A percentile compares a stretch with the other conserved stretches of the same genome.
phyloP scores from a whole-genome alignment of 2,797 vertebrate genomes.

The Austrolebias charrua region DNA sequence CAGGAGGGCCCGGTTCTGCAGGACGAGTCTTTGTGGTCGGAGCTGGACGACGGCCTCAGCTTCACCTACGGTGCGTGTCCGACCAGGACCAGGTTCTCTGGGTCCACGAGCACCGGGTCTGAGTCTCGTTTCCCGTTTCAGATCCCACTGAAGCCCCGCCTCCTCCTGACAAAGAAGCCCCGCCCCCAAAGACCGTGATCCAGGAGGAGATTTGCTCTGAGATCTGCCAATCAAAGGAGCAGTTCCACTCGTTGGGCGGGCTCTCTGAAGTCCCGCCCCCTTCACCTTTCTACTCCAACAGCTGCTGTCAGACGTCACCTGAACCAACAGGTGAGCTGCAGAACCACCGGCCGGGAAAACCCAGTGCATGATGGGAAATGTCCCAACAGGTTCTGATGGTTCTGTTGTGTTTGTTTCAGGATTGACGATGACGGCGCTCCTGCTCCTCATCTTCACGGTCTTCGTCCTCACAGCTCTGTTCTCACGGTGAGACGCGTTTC shows the following conservation, averaged over 20 bases:
- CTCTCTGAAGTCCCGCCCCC: constrained; percentile 77
- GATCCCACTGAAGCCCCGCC: constrained; percentile 65
- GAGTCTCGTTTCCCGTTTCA: constrained; percentile 30
- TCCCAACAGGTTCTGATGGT: background rate
- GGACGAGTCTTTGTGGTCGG: constrained; percentile 53
- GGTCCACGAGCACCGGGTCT: no score
- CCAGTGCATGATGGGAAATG: background rate
- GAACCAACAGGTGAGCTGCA: constrained; percentile 64
- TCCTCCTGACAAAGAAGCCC: constrained; percentile 59
- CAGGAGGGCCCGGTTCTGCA: constrained; percentile 29
- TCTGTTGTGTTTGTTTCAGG: constrained; percentile 54
- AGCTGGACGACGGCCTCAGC: constrained; percentile 49
- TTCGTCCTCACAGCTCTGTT: constrained; percentile 64
- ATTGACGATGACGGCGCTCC: constrained; percentile 55
- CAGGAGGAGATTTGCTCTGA: constrained; percentile 71
- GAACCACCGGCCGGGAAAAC: no score
- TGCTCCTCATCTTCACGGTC: constrained; percentile 70
- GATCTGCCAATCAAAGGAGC: constrained; percentile 66
- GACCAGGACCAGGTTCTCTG: background rate
- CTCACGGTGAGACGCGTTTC: constrained; percentile 61
- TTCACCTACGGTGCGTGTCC: constrained; percentile 69
- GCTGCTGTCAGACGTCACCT: constrained; percentile 49
- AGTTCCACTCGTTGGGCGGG: constrained; percentile 66
- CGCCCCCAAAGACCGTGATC: constrained; percentile 41
- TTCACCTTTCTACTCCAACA: constrained; percentile 50